Conservation (phyloP, 2,888 invertebrate species). For the Drosophila mimetica region DNA sequence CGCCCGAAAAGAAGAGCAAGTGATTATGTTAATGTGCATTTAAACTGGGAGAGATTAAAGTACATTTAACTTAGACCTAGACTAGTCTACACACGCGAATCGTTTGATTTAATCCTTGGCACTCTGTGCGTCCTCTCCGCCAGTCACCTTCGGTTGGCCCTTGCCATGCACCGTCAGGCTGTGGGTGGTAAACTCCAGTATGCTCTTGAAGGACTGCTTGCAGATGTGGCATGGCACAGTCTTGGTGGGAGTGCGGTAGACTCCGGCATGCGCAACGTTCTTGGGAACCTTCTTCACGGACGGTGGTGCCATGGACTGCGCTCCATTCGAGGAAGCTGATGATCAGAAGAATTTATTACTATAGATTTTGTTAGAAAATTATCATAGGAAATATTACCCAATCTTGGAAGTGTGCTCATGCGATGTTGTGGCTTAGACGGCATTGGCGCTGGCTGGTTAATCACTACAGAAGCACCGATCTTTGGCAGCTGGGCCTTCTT, state of each 20-base stretch:
- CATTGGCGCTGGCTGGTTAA: neutral
- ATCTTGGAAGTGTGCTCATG: constrained; percentile 14
- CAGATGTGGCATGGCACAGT: constrained; percentile 78
- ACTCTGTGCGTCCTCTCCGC: constrained; percentile 52
- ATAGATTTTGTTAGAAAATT: no score
- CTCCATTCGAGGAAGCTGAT: constrained; percentile 9
- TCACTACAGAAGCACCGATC: constrained; percentile 4
- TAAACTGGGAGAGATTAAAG: constrained; percentile 31
- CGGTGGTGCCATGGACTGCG: constrained; percentile 57
- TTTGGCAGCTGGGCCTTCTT: constrained; percentile 78
- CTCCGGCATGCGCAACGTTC: constrained; percentile 76
- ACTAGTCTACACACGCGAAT: constrained; percentile 39
- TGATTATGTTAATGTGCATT: constrained; percentile 44
- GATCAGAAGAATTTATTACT: neutral
- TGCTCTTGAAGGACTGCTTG: constrained; percentile 77
- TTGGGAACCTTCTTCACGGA: constrained; percentile 66
- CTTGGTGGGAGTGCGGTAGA: constrained; percentile 82
- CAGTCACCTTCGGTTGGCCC: constrained; percentile 11
- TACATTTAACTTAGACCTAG: constrained; percentile 46
- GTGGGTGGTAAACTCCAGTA: constrained; percentile 80
- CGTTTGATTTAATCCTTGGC: constrained; percentile 57
- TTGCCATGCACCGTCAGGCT: constrained; percentile 70
- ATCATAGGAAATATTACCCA: constrained; percentile 8
- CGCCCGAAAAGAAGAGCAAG: constrained; percentile 93
- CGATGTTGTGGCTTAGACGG: neutral